Conservation (phyloP, 2,888 invertebrate genomes). For the Brachyopa scutellaris region DNA sequence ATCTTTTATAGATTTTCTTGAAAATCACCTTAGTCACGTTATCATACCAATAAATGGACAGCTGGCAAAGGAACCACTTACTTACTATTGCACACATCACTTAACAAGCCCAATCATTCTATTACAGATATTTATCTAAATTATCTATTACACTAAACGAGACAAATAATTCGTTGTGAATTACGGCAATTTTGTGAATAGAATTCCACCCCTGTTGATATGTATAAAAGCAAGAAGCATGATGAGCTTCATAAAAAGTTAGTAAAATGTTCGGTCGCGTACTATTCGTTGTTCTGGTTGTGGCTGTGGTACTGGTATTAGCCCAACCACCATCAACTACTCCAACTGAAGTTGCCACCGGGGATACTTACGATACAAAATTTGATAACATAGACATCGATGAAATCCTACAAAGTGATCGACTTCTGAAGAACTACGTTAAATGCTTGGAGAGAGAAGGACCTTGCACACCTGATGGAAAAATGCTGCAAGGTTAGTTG, state of each 20-base stretch:
- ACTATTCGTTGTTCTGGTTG: not conserved
- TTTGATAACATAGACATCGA: conserved; percentile 88
- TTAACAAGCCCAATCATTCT: conserved; percentile 35
- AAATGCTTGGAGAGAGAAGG: conserved; percentile 86
- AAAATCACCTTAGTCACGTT: not conserved
- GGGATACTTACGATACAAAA: conserved; percentile 84
- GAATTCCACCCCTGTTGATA: not conserved
- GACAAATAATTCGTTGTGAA: conserved; percentile 10
- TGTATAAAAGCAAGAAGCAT: conserved; percentile 31
- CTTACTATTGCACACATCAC: no score
- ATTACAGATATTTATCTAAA: conserved; percentile 52
- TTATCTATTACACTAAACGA: conserved; percentile 15
- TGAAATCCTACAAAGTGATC: conserved; percentile 85
- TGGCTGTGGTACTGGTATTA: not conserved
- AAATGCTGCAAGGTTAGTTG: conserved; percentile 86
- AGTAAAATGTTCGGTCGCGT: conserved; percentile 36
- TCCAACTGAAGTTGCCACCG: conserved; percentile 38
- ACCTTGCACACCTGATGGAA: conserved; percentile 87
- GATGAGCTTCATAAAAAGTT: not conserved
- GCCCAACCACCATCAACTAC: conserved; percentile 74
- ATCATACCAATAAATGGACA: conserved; percentile 11
- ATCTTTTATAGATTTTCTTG: conserved; percentile 1
- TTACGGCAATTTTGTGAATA: conserved; percentile 35
- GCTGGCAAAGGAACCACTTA: not conserved
- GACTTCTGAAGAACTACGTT: conserved; percentile 86